Evolutionary conservation across 2,113 vertebrate species (phyloP).

Genomic region (Neoarius graeffei): DNA sequence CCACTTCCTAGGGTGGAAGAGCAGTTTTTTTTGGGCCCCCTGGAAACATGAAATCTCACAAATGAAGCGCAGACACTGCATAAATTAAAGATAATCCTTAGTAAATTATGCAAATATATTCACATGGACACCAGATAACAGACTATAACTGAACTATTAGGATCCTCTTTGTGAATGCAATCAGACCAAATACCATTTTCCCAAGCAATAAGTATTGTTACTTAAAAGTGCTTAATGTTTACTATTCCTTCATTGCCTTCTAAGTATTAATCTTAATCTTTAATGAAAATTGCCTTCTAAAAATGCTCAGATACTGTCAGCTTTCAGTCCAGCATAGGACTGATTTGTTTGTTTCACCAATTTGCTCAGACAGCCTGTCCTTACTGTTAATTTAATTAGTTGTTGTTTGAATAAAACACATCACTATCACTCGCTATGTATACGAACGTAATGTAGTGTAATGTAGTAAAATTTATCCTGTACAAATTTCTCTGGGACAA

Average conservation of each 20-base stretch:
- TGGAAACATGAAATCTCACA: conserved; percentile 70
- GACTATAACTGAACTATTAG: conserved; percentile 25
- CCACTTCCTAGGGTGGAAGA: conserved; percentile 57
- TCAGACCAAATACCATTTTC: conserved; percentile 5
- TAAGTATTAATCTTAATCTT: background rate
- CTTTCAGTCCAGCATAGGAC: background rate
- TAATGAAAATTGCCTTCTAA: background rate
- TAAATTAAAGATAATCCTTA: conserved; percentile 78
- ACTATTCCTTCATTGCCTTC: background rate
- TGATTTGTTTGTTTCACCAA: background rate
- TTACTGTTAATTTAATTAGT: background rate
- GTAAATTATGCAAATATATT: conserved; percentile 78
- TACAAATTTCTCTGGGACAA: background rate
- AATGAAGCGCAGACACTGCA: conserved; percentile 72
- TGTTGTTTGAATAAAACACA: conserved; percentile 4
- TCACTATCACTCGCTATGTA: conserved; percentile 6
- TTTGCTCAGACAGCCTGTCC: conserved; percentile 17
- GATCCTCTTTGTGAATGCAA: conserved; percentile 42
- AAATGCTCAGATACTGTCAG: background rate
- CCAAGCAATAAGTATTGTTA: background rate
- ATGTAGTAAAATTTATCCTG: background rate
- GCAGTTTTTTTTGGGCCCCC: conserved; percentile 63
- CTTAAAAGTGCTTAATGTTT: background rate
- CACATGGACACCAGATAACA: conserved; percentile 59
- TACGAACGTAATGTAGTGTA: background rate